phyloP scores from a whole-genome alignment of 2,888 invertebrate genomes.

The Anodontia alba region DNA sequence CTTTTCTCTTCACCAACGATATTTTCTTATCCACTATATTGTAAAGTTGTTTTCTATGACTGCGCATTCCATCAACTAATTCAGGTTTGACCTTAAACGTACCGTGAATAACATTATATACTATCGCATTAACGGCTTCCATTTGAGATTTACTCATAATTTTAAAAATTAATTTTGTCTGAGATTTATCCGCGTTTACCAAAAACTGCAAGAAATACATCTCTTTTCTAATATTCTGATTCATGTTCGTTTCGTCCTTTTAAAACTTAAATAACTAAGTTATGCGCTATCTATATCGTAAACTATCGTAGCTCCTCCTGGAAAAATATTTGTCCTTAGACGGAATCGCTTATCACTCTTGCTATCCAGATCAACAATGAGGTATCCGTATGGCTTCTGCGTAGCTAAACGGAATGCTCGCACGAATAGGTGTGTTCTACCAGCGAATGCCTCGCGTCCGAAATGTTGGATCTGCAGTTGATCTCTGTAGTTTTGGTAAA shows the following conservation, averaged over 20 bases:
- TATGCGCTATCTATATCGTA: neutral
- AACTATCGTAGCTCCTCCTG: neutral
- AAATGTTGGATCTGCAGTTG: neutral
- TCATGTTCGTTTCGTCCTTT: neutral
- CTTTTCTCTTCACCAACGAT: neutral
- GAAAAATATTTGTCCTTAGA: neutral
- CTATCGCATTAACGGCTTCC: neutral
- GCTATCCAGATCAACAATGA: neutral
- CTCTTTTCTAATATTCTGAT: conserved; percentile 6
- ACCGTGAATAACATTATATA: conserved; percentile 1
- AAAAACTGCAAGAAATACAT: neutral
- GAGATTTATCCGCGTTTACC: neutral
- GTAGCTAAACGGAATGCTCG: neutral
- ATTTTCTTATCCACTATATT: neutral
- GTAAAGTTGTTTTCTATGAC: neutral
- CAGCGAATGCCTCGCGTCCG: neutral
- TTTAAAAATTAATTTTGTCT: neutral
- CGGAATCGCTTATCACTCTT: neutral
- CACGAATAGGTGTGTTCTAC: neutral
- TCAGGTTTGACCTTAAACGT: neutral
- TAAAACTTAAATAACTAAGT: neutral
- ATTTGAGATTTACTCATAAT: conserved; percentile 4
- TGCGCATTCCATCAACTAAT: neutral
- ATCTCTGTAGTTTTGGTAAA: neutral
- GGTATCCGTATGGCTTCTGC: neutral